These are phyloP conservation scores for Pteruthius melanotis DNA, from an alignment of 2,113 vertebrate species.

Conservation along the genomic window DNA sequence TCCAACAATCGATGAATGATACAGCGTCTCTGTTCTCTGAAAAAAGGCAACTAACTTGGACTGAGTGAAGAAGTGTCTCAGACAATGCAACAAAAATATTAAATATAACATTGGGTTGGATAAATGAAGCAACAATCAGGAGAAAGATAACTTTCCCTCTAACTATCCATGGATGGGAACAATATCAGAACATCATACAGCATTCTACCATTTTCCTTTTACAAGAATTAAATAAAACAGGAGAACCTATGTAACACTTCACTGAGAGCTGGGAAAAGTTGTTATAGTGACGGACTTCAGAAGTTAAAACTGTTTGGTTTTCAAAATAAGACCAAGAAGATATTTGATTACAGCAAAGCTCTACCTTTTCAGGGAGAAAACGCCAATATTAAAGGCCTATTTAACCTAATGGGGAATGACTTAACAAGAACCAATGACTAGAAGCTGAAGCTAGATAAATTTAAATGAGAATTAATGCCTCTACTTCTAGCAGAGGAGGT, in stretches of 20 bases:
- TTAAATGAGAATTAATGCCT: conserved; percentile 62
- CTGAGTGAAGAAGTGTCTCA: conserved; percentile 28
- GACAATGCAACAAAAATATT: neutral
- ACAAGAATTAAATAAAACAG: neutral
- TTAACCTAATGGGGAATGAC: conserved; percentile 21
- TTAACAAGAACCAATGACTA: conserved; percentile 49
- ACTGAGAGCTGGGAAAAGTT: neutral
- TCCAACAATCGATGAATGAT: neutral
- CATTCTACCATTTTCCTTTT: neutral
- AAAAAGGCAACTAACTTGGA: conserved; percentile 27
- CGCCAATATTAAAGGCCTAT: neutral
- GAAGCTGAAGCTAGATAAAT: conserved; percentile 32
- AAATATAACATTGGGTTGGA: neutral
- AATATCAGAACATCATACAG: neutral
- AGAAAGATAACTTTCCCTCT: neutral
- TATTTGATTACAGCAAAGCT: conserved; percentile 6
- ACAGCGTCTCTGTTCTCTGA: neutral
- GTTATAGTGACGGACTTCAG: neutral
- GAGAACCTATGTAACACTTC: neutral
- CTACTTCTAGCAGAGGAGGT: conserved; percentile 26
- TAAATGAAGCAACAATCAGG: neutral
- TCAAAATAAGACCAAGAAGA: neutral
- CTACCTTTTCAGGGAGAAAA: neutral
- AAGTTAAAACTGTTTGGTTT: neutral
- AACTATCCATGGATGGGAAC: neutral